These are phyloP conservation scores for Enteromius paludinosus DNA, from an alignment of 2,797 vertebrate genomes.

Conservation along the genomic window DNA sequence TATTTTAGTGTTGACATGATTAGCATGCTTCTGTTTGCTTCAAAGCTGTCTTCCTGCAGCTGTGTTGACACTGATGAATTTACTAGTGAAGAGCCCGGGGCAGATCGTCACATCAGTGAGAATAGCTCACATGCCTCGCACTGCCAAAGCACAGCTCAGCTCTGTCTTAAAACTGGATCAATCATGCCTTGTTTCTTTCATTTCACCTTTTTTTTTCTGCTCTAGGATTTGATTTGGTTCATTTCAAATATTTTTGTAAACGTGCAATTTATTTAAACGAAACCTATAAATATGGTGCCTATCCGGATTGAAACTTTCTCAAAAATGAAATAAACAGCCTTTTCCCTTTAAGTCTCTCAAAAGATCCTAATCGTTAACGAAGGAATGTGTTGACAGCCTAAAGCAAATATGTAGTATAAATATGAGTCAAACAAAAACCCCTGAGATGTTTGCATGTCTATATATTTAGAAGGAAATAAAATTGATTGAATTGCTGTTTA, in stretches of 20 bases:
- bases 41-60: constrained; percentile 62
- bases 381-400: neutral
- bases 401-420: neutral
- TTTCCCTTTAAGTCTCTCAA: neutral
- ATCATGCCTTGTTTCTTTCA: constrained; percentile 45
- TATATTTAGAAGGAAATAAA: too few species aligned
- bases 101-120: constrained; percentile 72
- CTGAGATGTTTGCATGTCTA: neutral
- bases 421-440: neutral
- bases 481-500: too few species aligned
- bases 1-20: constrained; percentile 68
- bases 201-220: neutral
- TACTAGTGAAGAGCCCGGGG: constrained; percentile 70
- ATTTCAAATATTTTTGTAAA: neutral
- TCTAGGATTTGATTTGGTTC: neutral
- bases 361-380: neutral
- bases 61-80: constrained; percentile 77
- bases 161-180: constrained; percentile 29
- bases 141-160: constrained; percentile 53
- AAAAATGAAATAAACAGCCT: neutral
- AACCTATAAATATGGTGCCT: neutral
- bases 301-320: neutral
- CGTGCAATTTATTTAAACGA: neutral
- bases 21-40: constrained; percentile 63
- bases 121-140: constrained; percentile 66